Evolutionary conservation across 2,797 vertebrate species (phyloP).

Genomic region (Melanotaenia pygmaea): DNA sequence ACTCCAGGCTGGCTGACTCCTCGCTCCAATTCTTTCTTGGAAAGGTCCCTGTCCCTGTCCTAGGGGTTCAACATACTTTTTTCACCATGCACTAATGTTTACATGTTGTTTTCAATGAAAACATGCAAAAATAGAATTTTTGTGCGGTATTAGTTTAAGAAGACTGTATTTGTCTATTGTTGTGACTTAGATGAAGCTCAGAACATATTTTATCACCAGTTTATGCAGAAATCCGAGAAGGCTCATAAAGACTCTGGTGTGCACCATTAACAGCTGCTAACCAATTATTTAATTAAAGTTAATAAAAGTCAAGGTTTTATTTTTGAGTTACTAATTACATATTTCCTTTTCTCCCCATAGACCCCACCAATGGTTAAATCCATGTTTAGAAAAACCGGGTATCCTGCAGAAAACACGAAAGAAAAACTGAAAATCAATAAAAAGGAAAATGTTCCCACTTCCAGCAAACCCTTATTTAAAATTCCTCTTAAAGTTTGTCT

Average conservation of each 20-base stretch:
- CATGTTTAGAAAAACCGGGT: conserved; percentile 22
- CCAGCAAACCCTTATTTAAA: conserved; percentile 21
- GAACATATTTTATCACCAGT: too few species aligned
- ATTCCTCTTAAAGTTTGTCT: conserved; percentile 20
- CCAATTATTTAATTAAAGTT: not conserved
- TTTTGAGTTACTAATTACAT: conserved; percentile 1
- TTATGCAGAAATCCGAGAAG: too few species aligned
- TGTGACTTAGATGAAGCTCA: too few species aligned
- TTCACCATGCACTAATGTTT: too few species aligned
- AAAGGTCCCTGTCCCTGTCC: too few species aligned
- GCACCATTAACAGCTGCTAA: not conserved
- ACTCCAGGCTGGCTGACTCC: too few species aligned
- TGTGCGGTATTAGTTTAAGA: too few species aligned
- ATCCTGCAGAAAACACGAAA: conserved; percentile 28
- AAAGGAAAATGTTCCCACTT: conserved; percentile 10
- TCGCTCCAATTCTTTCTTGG: too few species aligned
- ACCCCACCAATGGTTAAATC: conserved; percentile 52
- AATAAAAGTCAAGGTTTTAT: not conserved
- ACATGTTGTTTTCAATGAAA: too few species aligned
- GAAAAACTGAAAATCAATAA: conserved; percentile 17
- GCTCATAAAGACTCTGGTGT: not conserved
- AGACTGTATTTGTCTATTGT: too few species aligned
- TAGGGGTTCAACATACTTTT: too few species aligned
- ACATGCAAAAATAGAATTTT: too few species aligned
- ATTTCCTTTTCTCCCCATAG: conserved; percentile 52